These are phyloP conservation scores for Chaetoderma sp. DNA, from an alignment of 2,888 invertebrate genomes.

Conservation along the genomic window DNA sequence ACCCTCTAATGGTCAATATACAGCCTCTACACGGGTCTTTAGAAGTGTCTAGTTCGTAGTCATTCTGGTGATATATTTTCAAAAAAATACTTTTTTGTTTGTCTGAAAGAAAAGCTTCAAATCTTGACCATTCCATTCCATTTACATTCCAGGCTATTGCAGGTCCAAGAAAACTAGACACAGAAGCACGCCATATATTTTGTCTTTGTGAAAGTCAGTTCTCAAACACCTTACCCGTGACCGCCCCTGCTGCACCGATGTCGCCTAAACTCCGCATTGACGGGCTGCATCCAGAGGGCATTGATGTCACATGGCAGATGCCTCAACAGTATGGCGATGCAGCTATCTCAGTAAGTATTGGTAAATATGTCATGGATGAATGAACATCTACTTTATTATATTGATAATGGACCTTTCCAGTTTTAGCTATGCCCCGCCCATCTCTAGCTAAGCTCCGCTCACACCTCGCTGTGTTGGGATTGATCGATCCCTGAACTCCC, in stretches of 20 bases:
- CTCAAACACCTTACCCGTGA: slow-evolving; percentile 65
- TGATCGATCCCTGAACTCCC: too few relatives aligned
- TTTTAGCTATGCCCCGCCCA: too few relatives aligned
- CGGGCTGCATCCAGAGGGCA: slow-evolving; percentile 64
- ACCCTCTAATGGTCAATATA: too few relatives aligned
- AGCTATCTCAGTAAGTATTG: slow-evolving; percentile 64
- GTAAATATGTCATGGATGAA: not conserved
- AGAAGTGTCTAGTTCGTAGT: too few relatives aligned
- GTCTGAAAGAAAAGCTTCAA: too few relatives aligned
- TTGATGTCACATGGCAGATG: slow-evolving; percentile 68
- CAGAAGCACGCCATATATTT: slow-evolving; percentile 57
- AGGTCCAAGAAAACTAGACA: slow-evolving; percentile 55
- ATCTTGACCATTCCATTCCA: too few relatives aligned
- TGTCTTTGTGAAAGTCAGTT: slow-evolving; percentile 63
- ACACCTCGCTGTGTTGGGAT: too few relatives aligned
- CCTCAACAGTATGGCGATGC: slow-evolving; percentile 68
- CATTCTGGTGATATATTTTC: too few relatives aligned
- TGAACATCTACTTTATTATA: not conserved
- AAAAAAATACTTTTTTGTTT: too few relatives aligned
- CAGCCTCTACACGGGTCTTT: too few relatives aligned
- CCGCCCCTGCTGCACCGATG: slow-evolving; percentile 65
- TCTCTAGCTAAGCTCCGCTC: too few relatives aligned
- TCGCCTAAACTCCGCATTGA: slow-evolving; percentile 67
- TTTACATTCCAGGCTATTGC: slow-evolving; percentile 50
- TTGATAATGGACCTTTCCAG: too few relatives aligned